Conservation (phyloP, 2,797 vertebrate species). For the Numenius phaeopus region DNA sequence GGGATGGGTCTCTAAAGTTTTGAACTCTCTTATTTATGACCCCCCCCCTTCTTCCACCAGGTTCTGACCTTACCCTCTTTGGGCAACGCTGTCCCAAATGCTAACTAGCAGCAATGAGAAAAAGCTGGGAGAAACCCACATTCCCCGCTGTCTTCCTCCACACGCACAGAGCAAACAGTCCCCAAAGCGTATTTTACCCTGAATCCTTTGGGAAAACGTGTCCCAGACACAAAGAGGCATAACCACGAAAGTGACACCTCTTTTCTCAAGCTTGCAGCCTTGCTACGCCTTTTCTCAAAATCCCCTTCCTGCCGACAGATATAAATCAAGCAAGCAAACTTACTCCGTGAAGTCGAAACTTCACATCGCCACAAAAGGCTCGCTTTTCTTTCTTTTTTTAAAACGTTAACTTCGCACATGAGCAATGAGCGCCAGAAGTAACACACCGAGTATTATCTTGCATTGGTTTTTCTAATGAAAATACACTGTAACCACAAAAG, state of each 20-base stretch:
- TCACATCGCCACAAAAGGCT: neutral
- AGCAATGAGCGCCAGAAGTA: neutral
- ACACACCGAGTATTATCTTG: neutral
- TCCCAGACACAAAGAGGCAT: neutral
- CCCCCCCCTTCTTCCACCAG: neutral
- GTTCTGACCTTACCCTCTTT: neutral
- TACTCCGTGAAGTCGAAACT: neutral
- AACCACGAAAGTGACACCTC: neutral
- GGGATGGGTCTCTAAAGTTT: neutral
- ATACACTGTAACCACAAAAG: conserved; percentile 17
- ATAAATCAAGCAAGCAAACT: neutral
- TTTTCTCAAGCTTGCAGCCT: neutral
- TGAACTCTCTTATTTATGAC: neutral
- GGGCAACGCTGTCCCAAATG: neutral
- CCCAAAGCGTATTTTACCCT: neutral
- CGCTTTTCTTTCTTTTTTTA: neutral
- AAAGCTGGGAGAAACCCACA: neutral
- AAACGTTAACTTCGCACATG: neutral
- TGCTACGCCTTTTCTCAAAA: neutral
- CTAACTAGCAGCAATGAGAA: neutral
- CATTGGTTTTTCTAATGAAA: neutral
- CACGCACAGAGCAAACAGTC: neutral
- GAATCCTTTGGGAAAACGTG: neutral
- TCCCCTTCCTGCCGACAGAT: neutral
- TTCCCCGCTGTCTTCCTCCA: neutral